Conservation (phyloP, 2,888 invertebrate species). For the Scelioninae gen. 1 region DNA sequence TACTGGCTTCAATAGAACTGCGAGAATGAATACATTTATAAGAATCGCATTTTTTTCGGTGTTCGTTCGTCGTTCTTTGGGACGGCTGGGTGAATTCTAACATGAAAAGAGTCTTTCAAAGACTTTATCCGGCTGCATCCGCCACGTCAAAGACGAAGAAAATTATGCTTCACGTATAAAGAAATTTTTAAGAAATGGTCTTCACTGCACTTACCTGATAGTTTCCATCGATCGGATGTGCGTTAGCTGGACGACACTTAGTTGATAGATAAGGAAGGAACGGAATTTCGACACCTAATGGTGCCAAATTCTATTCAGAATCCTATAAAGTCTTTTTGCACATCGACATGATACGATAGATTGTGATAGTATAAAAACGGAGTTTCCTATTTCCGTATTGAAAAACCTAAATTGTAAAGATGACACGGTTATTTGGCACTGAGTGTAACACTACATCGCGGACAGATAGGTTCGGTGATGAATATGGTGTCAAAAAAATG, state of each 20-base stretch:
- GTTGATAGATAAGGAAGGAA: constrained; percentile 1
- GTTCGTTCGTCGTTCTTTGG: background rate
- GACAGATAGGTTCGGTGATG: background rate
- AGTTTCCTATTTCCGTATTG: background rate
- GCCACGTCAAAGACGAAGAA: constrained; percentile 8
- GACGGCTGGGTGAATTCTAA: constrained; percentile 10
- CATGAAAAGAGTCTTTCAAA: constrained; percentile 21
- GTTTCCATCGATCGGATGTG: constrained; percentile 18
- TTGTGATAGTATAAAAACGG: background rate
- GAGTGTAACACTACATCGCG: background rate
- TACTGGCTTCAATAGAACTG: constrained; percentile 5
- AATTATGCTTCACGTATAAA: constrained; percentile 20
- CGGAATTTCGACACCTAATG: constrained; percentile 6
- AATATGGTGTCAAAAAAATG: background rate
- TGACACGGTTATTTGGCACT: background rate
- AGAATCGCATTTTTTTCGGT: constrained; percentile 25
- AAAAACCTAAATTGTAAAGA: background rate
- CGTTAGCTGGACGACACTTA: background rate
- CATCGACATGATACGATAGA: background rate
- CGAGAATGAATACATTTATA: constrained; percentile 21
- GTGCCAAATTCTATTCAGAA: background rate
- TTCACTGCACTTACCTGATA: constrained; percentile 25
- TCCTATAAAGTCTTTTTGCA: background rate
- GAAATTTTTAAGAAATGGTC: constrained; percentile 26
- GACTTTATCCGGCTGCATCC: background rate